Conservation (phyloP, 2,113 vertebrate genomes). For the Psittacara wagleri region DNA sequence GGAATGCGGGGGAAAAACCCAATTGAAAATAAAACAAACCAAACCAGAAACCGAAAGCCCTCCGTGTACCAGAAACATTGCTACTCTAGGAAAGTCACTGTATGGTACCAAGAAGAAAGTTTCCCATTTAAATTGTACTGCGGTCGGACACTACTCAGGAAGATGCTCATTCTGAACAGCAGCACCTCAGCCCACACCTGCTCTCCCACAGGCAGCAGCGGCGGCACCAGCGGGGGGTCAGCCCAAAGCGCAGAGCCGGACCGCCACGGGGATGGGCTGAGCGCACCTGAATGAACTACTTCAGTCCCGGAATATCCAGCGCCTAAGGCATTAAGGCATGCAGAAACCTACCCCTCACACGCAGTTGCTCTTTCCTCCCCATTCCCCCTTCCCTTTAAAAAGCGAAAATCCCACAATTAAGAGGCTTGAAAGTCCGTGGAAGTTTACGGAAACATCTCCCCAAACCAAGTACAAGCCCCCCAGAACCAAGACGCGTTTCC, state of each 20-base stretch:
- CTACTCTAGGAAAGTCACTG: neutral
- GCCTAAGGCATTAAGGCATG: accelerated
- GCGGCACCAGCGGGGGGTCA: neutral
- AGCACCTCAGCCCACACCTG: accelerated
- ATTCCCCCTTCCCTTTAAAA: neutral
- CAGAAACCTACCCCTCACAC: neutral
- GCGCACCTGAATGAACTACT: neutral
- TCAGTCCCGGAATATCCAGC: neutral
- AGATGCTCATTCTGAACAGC: neutral
- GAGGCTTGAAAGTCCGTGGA: neutral
- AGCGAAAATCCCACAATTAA: neutral
- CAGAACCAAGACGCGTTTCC: neutral
- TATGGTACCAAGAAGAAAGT: neutral
- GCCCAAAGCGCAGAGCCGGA: neutral
- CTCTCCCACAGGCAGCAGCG: neutral
- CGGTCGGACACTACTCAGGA: neutral
- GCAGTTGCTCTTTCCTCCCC: too few relatives aligned
- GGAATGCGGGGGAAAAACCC: too few relatives aligned
- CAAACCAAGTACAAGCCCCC: neutral
- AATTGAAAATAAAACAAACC: neutral
- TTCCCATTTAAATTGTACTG: neutral
- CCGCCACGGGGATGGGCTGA: neutral
- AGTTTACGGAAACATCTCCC: neutral
- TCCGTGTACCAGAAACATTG: accelerated
- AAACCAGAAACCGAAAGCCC: neutral